Percentiles rank a stretch among this genome's conserved stretches.
These are phyloP conservation scores for Caenorhabditis briggsae DNA, from an alignment of 1,140 invertebrate species.

Conservation along the genomic window DNA sequence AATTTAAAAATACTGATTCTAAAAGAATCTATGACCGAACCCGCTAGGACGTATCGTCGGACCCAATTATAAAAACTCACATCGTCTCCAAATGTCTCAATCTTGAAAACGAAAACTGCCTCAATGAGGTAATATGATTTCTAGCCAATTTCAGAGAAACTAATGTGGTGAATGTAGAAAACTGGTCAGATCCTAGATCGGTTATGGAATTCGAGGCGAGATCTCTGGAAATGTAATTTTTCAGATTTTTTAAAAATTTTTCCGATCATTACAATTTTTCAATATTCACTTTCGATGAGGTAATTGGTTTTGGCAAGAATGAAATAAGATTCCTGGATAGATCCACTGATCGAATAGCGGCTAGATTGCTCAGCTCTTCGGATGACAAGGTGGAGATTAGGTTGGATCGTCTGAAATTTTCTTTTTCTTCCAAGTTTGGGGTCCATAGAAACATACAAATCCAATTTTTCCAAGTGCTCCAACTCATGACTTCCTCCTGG, in stretches of 20 bases:
- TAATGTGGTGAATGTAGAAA: slow-evolving; percentile 81
- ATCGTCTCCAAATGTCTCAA: slow-evolving; percentile 84
- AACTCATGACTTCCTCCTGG: slow-evolving; percentile 3
- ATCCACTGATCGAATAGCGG: slow-evolving; percentile 38
- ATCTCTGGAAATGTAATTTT: slow-evolving; percentile 57
- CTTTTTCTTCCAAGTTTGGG: too few species aligned
- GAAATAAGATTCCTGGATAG: slow-evolving; percentile 42
- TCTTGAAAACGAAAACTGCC: slow-evolving; percentile 84
- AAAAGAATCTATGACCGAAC: too few species aligned
- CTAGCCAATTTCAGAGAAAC: slow-evolving; percentile 86
- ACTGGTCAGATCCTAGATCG: background rate
- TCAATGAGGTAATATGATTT: slow-evolving; percentile 84
- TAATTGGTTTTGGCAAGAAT: slow-evolving; percentile 52
- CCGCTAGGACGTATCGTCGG: too few species aligned
- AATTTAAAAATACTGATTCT: too few species aligned
- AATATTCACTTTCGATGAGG: slow-evolving; percentile 21
- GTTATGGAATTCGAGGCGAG: slow-evolving; percentile 38
- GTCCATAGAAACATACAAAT: slow-evolving; percentile 38
- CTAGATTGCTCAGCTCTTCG: slow-evolving; percentile 4
- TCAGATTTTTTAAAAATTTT: background rate
- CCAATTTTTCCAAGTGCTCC: slow-evolving; percentile 47
- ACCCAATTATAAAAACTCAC: too few species aligned
- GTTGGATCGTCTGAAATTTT: slow-evolving; percentile 39
- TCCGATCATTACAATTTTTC: slow-evolving; percentile 24
- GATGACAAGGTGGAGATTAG: background rate